Evolutionary conservation across 2,888 invertebrate genomes (phyloP).

Genomic region (Rotaria socialis): DNA sequence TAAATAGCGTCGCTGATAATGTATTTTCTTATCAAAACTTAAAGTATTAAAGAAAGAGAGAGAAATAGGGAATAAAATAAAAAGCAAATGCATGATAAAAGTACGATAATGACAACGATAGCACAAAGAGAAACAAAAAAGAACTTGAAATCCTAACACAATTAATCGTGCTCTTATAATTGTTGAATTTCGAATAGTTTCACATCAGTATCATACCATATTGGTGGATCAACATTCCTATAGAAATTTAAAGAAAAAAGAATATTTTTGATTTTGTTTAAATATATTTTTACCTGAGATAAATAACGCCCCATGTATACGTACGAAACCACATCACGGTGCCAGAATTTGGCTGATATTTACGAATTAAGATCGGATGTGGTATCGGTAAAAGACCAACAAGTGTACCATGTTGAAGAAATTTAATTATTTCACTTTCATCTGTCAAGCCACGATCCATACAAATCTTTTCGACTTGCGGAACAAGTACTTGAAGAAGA

Average conservation of each 20-base stretch:
- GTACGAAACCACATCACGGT: slow-evolving; percentile 99
- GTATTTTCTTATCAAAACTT: background rate
- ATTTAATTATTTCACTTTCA: slow-evolving; percentile 97
- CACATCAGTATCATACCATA: slow-evolving; percentile 99
- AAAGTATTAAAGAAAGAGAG: background rate
- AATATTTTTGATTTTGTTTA: background rate
- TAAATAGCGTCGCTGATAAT: background rate
- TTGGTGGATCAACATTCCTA: slow-evolving; percentile 93
- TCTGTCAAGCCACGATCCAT: slow-evolving; percentile 97
- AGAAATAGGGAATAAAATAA: background rate
- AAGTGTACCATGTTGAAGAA: slow-evolving; percentile 93
- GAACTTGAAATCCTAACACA: background rate
- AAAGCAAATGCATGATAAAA: background rate
- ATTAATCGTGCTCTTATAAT: slow-evolving; percentile 14
- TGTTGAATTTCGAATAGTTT: slow-evolving; percentile 76
- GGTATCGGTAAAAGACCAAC: slow-evolving; percentile 95
- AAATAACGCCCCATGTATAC: slow-evolving; percentile 99
- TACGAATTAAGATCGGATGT: slow-evolving; percentile 94
- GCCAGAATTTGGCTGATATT: slow-evolving; percentile 96
- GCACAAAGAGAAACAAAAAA: background rate
- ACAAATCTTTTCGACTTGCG: slow-evolving; percentile 99
- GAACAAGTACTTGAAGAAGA: slow-evolving; percentile 91
- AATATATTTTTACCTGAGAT: slow-evolving; percentile 68
- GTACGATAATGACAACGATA: background rate
- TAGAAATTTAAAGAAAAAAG: background rate